Evolutionary conservation across 2,888 invertebrate genomes (phyloP), one percentile per base, ranked within the genome.

Genomic region (Mythimna albipuncta): DNA sequence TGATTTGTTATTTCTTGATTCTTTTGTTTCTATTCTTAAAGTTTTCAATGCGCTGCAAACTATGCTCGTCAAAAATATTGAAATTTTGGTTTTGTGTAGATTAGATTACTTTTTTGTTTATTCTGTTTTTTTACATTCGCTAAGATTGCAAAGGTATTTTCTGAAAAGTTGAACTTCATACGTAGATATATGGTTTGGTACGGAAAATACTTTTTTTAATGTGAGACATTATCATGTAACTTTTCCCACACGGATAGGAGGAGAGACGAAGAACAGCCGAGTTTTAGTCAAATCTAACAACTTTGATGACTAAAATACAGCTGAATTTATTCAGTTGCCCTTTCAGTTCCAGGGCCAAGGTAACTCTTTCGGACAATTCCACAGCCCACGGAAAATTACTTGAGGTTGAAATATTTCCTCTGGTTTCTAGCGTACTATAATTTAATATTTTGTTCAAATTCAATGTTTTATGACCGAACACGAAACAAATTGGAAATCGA

Each of bases 1-100:
- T 61, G 41, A 63, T 69, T 70, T 67, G 7, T 63, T 77, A 44
- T 69, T 66, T 61, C 35, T 54, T 55, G 26, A 65, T 62, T 67
- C 16, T 41, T 62, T 68, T 2, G 50, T 62, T 66, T 62, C 41
- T 66, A 44, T 69, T 62, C 16, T 55, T 64, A 5, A 55, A 57
- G 64, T 35, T 62, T 71, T 77, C n/a, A 47, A 55, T 16, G 10
- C 11, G 38, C n/a, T 50, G 35, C 55, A 54, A 76, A 75, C 41
- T 64, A 64, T 26, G 38, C 62, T 64, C 62, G n/a, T 58, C n/a
- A 26, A 64, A 57, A 52, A 65, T 58, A 10, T 47, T 50, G 62
- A 4, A 54, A 35, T 44, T 68, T 52, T 47, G 32, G 47, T 64
- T 55, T 5, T 64, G 32, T 32, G 54, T 55, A n/a, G n/a, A 9